A percentile compares a stretch with the other conserved stretches of the same genome.
phyloP scores from a whole-genome alignment of 1,140 invertebrate genomes.

The Gyrodactylus bullatarudis region DNA sequence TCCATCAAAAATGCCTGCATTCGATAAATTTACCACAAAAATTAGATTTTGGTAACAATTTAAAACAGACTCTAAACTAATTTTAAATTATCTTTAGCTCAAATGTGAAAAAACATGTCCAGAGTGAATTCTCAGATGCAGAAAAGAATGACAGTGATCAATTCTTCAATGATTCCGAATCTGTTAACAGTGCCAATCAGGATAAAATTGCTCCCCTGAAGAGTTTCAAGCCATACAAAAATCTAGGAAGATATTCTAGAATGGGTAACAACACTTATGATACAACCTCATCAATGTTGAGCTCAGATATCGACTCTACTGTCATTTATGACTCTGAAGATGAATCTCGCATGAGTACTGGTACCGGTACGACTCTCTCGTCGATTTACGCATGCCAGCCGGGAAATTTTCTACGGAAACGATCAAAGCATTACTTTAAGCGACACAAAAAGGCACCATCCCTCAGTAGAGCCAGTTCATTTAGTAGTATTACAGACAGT shows the following conservation, averaged over 20 bases:
- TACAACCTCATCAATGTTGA: slow-evolving; percentile 48
- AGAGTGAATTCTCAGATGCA: too few relatives aligned
- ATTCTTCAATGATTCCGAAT: neutral
- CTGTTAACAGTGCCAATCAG: neutral
- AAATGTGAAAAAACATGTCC: neutral
- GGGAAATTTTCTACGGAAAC: neutral
- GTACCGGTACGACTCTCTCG: neutral
- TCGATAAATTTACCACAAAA: too few relatives aligned
- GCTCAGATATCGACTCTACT: slow-evolving; percentile 65
- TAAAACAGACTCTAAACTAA: too few relatives aligned
- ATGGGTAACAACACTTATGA: slow-evolving; percentile 36
- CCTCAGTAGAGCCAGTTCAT: neutral
- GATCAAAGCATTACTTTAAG: neutral
- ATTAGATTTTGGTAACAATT: too few relatives aligned
- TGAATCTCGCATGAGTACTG: slow-evolving; percentile 23
- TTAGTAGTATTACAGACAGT: slow-evolving; percentile 31
- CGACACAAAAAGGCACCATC: neutral
- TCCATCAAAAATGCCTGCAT: too few relatives aligned
- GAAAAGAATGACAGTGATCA: neutral
- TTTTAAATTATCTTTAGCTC: too few relatives aligned
- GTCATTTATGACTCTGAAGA: slow-evolving; percentile 61
- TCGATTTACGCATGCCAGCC: neutral
- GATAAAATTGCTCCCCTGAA: neutral
- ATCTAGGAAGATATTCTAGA: neutral
- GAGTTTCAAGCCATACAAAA: neutral